Evolutionary conservation across 2,113 vertebrate genomes (phyloP).

Genomic region (Periophthalmodon schlosseri): DNA sequence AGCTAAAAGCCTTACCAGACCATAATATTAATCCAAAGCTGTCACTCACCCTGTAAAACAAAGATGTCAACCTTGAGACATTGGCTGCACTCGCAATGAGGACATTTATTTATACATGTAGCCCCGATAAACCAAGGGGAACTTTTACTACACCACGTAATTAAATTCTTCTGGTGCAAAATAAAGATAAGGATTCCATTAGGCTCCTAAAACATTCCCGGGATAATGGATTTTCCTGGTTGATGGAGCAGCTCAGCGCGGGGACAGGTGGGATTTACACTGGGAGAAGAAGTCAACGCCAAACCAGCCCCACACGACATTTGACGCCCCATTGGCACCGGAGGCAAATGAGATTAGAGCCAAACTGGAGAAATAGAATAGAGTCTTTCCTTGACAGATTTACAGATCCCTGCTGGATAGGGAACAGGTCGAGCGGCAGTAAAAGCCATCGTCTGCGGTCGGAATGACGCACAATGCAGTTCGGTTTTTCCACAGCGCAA

Average conservation of each 20-base stretch:
- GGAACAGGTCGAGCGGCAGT: constrained; percentile 70
- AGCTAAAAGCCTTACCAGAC: not conserved
- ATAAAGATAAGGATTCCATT: constrained; percentile 81
- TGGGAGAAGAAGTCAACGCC: constrained; percentile 25
- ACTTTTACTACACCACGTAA: constrained; percentile 61
- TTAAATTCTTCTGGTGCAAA: constrained; percentile 71
- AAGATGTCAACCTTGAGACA: constrained; percentile 34
- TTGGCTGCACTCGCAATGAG: constrained; percentile 15
- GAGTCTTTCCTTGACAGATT: constrained; percentile 78
- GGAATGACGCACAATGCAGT: constrained; percentile 78
- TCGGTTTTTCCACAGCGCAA: constrained; percentile 66
- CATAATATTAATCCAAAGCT: constrained; percentile 5
- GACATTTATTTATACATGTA: constrained; percentile 60
- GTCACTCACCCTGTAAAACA: constrained; percentile 41
- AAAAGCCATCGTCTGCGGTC: constrained; percentile 79
- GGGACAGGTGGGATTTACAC: constrained; percentile 75
- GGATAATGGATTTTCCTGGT: constrained; percentile 74
- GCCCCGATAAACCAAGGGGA: constrained; percentile 44
- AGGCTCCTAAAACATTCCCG: constrained; percentile 74
- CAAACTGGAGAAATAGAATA: constrained; percentile 66
- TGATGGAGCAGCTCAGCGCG: constrained; percentile 72
- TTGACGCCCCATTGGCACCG: constrained; percentile 75
- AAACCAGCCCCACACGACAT: constrained; percentile 52
- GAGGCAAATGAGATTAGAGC: constrained; percentile 81
- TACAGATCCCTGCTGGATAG: constrained; percentile 77